A percentile compares a stretch with the other conserved stretches of the same genome.
phyloP scores from a whole-genome alignment of 2,888 invertebrate species.

The Polydrusus tereticollis region DNA sequence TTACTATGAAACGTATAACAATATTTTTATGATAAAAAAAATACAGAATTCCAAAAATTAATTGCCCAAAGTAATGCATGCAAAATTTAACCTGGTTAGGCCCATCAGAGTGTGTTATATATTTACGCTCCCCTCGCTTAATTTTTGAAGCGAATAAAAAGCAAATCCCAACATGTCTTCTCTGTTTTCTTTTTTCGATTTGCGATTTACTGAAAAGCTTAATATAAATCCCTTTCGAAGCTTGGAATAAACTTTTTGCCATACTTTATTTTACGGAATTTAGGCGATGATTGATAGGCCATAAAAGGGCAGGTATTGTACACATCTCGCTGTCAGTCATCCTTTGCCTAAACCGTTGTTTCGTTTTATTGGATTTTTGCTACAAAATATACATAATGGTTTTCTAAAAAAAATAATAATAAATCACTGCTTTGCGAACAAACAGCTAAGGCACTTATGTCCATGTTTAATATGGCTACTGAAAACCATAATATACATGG shows the following conservation, averaged over 20 bases:
- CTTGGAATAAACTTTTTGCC: conserved; percentile 10
- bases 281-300: conserved; percentile 34
- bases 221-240: conserved; percentile 10
- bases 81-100: no score
- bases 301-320: conserved; percentile 33
- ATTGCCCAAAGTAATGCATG: no score
- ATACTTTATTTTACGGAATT: conserved; percentile 22
- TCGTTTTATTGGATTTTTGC: conserved; percentile 17
- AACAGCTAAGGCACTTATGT: no score
- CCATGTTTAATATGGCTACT: no score
- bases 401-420: not conserved
- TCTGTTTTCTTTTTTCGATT: conserved; percentile 11
- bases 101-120: not conserved
- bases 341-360: conserved; percentile 22
- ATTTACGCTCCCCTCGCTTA: not conserved
- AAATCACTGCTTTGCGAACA: no score
- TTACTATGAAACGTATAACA: no score
- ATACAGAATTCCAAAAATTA: no score
- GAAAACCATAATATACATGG: no score
- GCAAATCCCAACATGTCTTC: conserved; percentile 10
- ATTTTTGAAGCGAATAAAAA: conserved; percentile 11
- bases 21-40: no score
- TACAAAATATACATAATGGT: conserved; percentile 8
- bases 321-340: conserved; percentile 26
- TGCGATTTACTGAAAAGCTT: conserved; percentile 10